These are phyloP conservation scores for Coptodon bakossiorum DNA, from an alignment of 2,113 vertebrate species.

Conservation along the genomic window DNA sequence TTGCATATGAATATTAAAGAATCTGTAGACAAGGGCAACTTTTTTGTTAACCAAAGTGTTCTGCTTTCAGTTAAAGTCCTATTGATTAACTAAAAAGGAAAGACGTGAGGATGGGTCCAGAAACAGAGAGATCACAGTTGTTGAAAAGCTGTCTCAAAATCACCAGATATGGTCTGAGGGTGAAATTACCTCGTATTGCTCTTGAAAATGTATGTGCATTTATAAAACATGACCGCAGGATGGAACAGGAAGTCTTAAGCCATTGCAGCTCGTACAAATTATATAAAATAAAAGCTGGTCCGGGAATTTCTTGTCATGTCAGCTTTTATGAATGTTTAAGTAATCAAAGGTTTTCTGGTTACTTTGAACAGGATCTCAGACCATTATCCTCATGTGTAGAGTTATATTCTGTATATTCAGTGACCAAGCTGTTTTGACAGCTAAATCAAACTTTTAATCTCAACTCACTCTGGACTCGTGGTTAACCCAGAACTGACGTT, in stretches of 20 bases:
- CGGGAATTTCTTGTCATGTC: background rate
- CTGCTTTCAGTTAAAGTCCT: background rate
- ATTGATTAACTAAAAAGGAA: background rate
- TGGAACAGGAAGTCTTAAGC: background rate
- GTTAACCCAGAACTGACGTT: background rate
- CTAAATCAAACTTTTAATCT: background rate
- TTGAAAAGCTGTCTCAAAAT: background rate
- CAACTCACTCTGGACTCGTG: background rate
- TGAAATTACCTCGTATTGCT: background rate
- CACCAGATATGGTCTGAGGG: background rate
- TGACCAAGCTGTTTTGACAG: background rate
- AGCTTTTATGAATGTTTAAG: background rate
- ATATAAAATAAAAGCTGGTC: background rate
- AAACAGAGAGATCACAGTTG: background rate
- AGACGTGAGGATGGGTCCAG: background rate
- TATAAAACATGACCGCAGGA: background rate
- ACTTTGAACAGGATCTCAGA: background rate
- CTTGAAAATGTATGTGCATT: background rate
- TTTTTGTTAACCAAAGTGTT: background rate
- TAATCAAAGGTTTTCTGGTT: background rate
- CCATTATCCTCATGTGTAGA: background rate
- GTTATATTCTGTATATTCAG: background rate
- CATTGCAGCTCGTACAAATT: background rate
- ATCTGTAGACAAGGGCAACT: background rate
- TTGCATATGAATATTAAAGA: background rate